phyloP scores from a whole-genome alignment of 2,113 vertebrate species.

The Lophotis ruficrista region DNA sequence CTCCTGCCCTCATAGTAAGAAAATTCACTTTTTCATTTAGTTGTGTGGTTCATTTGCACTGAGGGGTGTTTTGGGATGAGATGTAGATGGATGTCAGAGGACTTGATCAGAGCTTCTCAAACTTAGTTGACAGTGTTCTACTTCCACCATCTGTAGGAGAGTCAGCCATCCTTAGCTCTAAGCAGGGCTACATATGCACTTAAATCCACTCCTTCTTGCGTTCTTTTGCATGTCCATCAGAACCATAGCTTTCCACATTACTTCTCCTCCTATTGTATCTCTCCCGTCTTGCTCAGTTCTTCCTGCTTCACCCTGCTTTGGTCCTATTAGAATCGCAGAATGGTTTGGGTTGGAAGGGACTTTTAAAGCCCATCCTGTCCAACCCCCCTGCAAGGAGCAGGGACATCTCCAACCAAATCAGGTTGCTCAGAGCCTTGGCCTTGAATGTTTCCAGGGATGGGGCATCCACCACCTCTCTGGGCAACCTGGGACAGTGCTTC shows the following conservation, averaged over 20 bases:
- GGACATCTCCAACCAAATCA: too few species aligned
- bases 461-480: too few species aligned
- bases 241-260: neutral
- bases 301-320: neutral
- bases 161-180: neutral
- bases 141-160: neutral
- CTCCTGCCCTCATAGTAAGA: accelerated
- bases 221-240: neutral
- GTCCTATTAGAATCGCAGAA: neutral
- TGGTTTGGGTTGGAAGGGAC: too few species aligned
- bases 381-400: too few species aligned
- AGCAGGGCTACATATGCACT: neutral
- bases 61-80: neutral
- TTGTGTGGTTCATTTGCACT: neutral
- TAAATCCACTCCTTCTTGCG: neutral
- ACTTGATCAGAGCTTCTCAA: neutral
- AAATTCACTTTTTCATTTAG: neutral
- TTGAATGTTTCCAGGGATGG: too few species aligned
- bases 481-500: too few species aligned
- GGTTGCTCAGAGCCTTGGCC: too few species aligned
- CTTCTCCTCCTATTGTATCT: accelerated
- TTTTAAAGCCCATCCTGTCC: too few species aligned
- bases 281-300: neutral
- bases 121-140: accelerated
- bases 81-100: neutral